Evolutionary conservation across 2,113 vertebrate species (phyloP).

Genomic region (Clupea harengus): DNA sequence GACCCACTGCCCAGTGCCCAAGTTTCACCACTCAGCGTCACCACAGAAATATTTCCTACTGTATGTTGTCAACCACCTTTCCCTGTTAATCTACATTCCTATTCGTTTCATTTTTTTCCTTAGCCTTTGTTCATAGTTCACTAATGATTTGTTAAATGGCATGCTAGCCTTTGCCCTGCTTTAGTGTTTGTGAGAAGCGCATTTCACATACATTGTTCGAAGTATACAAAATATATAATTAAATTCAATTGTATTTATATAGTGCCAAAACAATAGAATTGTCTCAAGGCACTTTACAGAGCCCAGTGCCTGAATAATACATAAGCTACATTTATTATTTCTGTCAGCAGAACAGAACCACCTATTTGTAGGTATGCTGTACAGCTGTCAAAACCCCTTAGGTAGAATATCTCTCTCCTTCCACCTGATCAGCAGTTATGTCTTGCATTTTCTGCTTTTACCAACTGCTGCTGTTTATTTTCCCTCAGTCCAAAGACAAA

Average conservation of each 20-base stretch:
- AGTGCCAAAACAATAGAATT: no score
- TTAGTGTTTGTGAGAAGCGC: no score
- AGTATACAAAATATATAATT: no score
- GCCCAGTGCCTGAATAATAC: no score
- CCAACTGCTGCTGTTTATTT: background rate
- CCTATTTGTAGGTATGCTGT: background rate
- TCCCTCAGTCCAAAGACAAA: constrained; percentile 95
- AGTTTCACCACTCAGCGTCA: background rate
- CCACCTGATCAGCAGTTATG: background rate
- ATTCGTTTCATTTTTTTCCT: background rate
- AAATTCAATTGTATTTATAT: no score
- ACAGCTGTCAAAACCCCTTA: background rate
- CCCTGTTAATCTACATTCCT: background rate
- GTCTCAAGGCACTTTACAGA: no score
- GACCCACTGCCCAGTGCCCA: background rate
- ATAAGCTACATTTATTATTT: no score
- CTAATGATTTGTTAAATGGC: no score
- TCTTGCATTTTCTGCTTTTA: background rate
- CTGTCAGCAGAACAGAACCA: background rate
- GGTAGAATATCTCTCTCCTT: background rate
- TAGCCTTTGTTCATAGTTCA: no score
- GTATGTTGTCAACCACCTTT: background rate
- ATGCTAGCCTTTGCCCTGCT: no score
- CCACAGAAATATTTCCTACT: background rate
- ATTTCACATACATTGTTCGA: background rate